Evolutionary conservation across 2,113 vertebrate genomes (phyloP).

Genomic region (Neogale vison): DNA sequence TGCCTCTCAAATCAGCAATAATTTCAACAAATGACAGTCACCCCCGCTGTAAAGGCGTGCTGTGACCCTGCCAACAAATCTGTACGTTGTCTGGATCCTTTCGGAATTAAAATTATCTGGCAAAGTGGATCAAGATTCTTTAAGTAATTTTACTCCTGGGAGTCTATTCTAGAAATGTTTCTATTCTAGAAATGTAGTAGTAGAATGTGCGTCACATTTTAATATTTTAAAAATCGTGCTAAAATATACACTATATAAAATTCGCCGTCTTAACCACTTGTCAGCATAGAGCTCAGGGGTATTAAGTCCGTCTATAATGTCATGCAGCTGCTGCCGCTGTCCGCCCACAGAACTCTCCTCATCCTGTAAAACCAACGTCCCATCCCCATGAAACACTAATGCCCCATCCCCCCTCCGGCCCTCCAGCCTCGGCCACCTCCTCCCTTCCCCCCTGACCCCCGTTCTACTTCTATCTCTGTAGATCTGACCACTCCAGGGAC

Average conservation of each 20-base stretch:
- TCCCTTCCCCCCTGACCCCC: fast-evolving
- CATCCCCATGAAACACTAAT: background rate
- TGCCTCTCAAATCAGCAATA: background rate
- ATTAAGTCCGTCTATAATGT: fast-evolving
- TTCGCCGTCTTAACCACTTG: background rate
- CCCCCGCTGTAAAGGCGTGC: background rate
- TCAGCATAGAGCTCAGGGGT: background rate
- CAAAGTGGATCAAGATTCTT: background rate
- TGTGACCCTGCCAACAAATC: background rate
- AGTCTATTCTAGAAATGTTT: background rate
- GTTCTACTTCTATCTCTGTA: fast-evolving
- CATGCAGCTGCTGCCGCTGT: background rate
- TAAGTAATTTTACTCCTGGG: background rate
- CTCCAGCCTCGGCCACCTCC: background rate
- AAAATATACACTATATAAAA: background rate
- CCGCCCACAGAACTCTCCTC: background rate
- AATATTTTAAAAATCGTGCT: background rate
- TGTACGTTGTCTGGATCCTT: background rate
- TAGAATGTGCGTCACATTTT: background rate
- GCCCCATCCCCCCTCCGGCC: no score
- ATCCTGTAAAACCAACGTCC: background rate
- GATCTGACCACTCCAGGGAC: fast-evolving
- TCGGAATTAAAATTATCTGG: background rate
- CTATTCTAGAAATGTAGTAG: background rate
- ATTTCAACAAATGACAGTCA: background rate